Conservation (phyloP, 2,888 invertebrate genomes). For the Epistrophe eligans region DNA sequence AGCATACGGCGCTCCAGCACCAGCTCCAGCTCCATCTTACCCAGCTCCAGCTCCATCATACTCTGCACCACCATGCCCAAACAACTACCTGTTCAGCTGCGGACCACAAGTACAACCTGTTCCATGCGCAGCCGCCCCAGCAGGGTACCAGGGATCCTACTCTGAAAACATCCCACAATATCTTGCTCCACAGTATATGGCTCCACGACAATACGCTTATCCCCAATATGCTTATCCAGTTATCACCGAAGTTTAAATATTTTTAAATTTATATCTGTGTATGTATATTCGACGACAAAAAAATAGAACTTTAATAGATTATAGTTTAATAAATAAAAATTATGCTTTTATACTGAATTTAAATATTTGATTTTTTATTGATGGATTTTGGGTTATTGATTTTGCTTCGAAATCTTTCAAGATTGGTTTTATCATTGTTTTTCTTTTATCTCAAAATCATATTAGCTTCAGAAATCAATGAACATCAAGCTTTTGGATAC, state of each 20-base stretch:
- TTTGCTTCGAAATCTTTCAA: neutral
- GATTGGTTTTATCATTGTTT: neutral
- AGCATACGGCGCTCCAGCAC: constrained; percentile 69
- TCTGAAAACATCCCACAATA: constrained; percentile 81
- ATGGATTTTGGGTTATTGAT: neutral
- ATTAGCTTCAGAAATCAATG: no score
- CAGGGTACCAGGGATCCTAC: constrained; percentile 79
- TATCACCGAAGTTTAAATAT: constrained; percentile 61
- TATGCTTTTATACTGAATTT: constrained; percentile 47
- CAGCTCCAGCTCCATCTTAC: constrained; percentile 53
- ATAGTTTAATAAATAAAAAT: constrained; percentile 36
- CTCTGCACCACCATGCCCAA: constrained; percentile 80
- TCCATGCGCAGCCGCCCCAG: constrained; percentile 77
- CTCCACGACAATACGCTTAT: constrained; percentile 38
- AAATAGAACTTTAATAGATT: constrained; percentile 22
- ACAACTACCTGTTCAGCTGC: constrained; percentile 82
- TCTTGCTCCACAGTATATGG: constrained; percentile 74
- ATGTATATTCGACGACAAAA: neutral
- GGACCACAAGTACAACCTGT: constrained; percentile 81
- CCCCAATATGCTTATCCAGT: constrained; percentile 66
- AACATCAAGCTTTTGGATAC: no score
- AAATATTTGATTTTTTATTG: neutral
- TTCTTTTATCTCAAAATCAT: neutral
- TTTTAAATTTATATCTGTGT: neutral
- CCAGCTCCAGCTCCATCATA: constrained; percentile 74